A percentile compares a stretch with the other conserved stretches of the same genome.
phyloP scores from a whole-genome alignment of 1,140 invertebrate species.

The Meloidogyne floridensis region DNA sequence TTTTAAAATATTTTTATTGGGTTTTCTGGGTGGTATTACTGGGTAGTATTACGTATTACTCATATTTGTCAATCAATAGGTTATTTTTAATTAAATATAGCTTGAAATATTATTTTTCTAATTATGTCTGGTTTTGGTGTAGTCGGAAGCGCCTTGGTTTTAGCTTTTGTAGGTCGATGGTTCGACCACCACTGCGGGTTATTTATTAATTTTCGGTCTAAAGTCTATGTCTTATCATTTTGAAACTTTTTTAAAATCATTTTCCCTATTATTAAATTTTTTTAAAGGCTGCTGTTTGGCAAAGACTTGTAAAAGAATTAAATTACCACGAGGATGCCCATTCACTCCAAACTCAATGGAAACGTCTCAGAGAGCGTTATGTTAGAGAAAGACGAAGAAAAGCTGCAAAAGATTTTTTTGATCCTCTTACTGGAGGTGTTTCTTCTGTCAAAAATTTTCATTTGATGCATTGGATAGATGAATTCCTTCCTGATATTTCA shows the following conservation, averaged over 20 bases:
- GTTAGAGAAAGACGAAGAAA: constrained; percentile 42
- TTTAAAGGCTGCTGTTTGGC: constrained; percentile 37
- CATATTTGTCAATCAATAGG: too few species aligned
- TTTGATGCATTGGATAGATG: constrained; percentile 49
- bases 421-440: neutral
- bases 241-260: neutral
- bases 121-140: too few species aligned
- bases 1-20: neutral
- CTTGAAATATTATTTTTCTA: too few species aligned
- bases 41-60: too few species aligned
- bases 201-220: too few species aligned
- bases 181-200: too few species aligned
- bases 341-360: constrained; percentile 48
- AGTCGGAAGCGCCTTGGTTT: too few species aligned
- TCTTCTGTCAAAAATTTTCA: constrained; percentile 15
- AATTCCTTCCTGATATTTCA: constrained; percentile 34
- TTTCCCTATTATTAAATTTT: too few species aligned
- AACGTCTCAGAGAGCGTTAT: constrained; percentile 47
- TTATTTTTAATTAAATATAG: too few species aligned
- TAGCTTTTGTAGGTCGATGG: too few species aligned
- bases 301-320: constrained; percentile 43
- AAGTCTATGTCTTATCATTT: too few species aligned
- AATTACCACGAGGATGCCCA: constrained; percentile 46
- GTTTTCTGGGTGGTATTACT: too few species aligned
- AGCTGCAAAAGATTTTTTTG: neutral